Evolutionary conservation across 2,888 invertebrate species (phyloP).

Genomic region (Himalopsyche anomala): DNA sequence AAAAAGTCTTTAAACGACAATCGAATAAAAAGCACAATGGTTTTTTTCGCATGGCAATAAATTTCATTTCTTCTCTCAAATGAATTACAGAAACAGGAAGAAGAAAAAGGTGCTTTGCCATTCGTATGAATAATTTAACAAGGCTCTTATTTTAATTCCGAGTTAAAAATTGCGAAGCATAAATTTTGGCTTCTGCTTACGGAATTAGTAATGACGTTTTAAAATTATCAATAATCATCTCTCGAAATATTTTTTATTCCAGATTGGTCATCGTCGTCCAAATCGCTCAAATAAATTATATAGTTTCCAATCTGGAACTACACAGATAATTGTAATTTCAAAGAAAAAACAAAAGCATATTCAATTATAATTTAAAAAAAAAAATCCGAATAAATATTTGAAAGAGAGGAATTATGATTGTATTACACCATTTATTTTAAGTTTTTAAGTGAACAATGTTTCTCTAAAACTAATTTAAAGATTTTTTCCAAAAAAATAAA

Average conservation of each 20-base stretch:
- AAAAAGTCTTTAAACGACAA: constrained; percentile 4
- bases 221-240: constrained; percentile 15
- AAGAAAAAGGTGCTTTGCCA: constrained; percentile 23
- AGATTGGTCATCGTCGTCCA: not conserved
- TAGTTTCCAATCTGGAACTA: not conserved
- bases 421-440: too few relatives aligned
- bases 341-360: too few relatives aligned
- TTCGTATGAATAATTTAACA: constrained; percentile 30
- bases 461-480: too few relatives aligned
- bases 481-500: too few relatives aligned
- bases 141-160: constrained; percentile 17
- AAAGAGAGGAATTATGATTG: too few relatives aligned
- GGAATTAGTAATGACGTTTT: not conserved
- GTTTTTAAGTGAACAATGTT: too few relatives aligned
- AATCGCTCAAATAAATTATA: not conserved
- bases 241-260: not conserved
- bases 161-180: constrained; percentile 8
- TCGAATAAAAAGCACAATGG: constrained; percentile 6
- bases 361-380: too few relatives aligned
- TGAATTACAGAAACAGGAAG: constrained; percentile 22
- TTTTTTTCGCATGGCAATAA: constrained; percentile 23
- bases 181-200: constrained; percentile 25
- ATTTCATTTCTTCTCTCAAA: constrained; percentile 21
- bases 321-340: too few relatives aligned
- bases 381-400: too few relatives aligned